Evolutionary conservation across 2,113 vertebrate species (phyloP), one percentile per base, ranked within the genome.

Genomic region (Conger conger): DNA sequence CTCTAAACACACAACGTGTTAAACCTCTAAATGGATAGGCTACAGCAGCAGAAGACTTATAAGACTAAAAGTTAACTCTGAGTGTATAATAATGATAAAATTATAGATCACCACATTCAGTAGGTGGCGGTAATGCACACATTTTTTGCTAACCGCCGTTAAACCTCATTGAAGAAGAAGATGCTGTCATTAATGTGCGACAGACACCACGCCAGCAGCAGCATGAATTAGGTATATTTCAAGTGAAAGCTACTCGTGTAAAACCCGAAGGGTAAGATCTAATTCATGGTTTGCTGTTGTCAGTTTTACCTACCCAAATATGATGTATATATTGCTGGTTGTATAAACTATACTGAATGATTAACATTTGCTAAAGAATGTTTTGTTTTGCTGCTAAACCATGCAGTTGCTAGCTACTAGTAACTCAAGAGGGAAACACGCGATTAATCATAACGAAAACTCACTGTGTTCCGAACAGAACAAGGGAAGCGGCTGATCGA

Each of bases 111-210:
- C n/a, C n/a, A n/a, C n/a, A n/a, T n/a, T n/a, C n/a, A n/a, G n/a
- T n/a, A n/a, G n/a, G n/a, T n/a, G n/a, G n/a, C n/a, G n/a, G n/a
- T n/a, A n/a, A n/a, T n/a, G n/a, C n/a, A n/a, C n/a, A n/a, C n/a
- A n/a, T n/a, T n/a, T n/a, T n/a, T n/a, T n/a, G n/a, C n/a, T n/a
- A n/a, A n/a, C n/a, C n/a, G n/a, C n/a, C n/a, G n/a, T n/a, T n/a
- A n/a, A n/a, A n/a, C n/a, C n/a, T n/a, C n/a, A n/a, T n/a, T n/a
- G 18, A 20, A 50, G 9, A 63, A 63, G 18, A 16, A 57, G 23
- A 20, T 85, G 40, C 30, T 68, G 84, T 85, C 84, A 85, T 80
- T 33, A 17, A 63, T 68, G 79, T 80, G 84, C 78, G 84, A 81
- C 84, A 1, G 16, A 18, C 38, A 33, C 60, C 40, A n/a, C n/a